These are phyloP conservation scores for Solen grandis DNA, from an alignment of 1,140 invertebrate genomes.

Conservation along the genomic window DNA sequence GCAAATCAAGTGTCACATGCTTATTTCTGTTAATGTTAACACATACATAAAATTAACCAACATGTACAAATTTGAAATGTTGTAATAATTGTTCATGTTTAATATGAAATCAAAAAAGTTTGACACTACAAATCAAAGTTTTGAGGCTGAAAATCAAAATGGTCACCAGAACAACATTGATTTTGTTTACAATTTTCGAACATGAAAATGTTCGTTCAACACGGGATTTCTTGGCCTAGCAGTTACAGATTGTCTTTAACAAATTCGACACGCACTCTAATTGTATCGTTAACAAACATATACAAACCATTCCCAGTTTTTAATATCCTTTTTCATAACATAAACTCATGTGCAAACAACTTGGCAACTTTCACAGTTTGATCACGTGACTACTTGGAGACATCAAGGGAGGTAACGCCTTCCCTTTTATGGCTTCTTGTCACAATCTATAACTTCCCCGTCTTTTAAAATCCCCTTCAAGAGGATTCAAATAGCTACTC, in stretches of 20 bases:
- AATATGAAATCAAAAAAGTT: too few species aligned
- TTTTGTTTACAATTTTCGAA: neutral
- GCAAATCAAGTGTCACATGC: too few species aligned
- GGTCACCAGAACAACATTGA: neutral
- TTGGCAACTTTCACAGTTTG: constrained; percentile 55
- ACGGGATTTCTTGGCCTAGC: neutral
- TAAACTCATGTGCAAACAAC: constrained; percentile 38
- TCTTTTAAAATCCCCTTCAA: too few species aligned
- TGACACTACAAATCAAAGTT: neutral
- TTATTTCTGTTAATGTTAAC: too few species aligned
- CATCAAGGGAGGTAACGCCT: constrained; percentile 29
- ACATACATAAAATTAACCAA: too few species aligned
- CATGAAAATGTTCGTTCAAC: neutral
- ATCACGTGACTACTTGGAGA: constrained; percentile 55
- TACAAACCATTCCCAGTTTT: constrained; percentile 1
- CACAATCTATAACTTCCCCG: too few species aligned
- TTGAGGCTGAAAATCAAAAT: neutral
- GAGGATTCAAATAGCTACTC: too few species aligned
- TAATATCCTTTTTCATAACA: constrained; percentile 14
- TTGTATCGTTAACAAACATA: neutral
- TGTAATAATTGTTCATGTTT: too few species aligned
- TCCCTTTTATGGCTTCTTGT: too few species aligned
- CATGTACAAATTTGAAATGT: too few species aligned
- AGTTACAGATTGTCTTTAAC: neutral
- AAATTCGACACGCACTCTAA: neutral